Base-by-base conservation (phyloP, 2,888 invertebrate species). In the Coenonympha glycerion region DNA sequence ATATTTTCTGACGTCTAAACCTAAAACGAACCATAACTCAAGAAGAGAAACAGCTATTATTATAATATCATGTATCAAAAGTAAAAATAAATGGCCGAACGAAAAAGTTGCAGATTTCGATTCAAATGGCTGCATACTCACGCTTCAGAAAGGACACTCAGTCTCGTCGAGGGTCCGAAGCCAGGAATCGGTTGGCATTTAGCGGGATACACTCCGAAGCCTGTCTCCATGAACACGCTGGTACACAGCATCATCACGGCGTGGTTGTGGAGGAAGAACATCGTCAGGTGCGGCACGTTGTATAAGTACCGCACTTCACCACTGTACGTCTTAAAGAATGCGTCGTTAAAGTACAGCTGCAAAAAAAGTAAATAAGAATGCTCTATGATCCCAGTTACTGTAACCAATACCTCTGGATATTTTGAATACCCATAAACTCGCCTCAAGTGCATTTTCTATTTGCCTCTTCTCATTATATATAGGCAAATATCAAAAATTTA, bases 181-280 rank as follows among this genome's bases (percentile, higher is more conserved):
- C 96, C 96, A 37, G 93, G 88, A 58, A 89, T 73, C 0, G 95
- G 89, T 30, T 89, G 78, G 13, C 90, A 88, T 37, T 79, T 86
- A 0, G 77, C 77, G 0, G 96, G 96, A 74, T 96, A 97, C n/a
- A 93, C 92, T 3, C 96, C 97, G 26, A 97, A 87, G 0, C 94
- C 95, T 0, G 93, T 90, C 77, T 93, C 92, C 34, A 94, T 92
- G 65, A 93, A 96, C 22, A 93, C 92, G 63, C 92, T 91, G 65
- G 96, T 95, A 1, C 95, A 92, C 56, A 96, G 74, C 51, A 92
- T 82, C 89, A 95, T 91, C 1, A 94, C 91, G 37, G 91, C 89
- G 71, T 94, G 95, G 56, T 93, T 89, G 47, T 95, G 87, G 76
- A 93, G 89, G 34, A 94, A 90, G 73, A 93, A 95, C 64, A 90